A percentile compares a stretch with the other conserved stretches of the same genome.
These are phyloP conservation scores for Ormyrus nitidulus DNA, from an alignment of 2,888 invertebrate species.

Conservation along the genomic window DNA sequence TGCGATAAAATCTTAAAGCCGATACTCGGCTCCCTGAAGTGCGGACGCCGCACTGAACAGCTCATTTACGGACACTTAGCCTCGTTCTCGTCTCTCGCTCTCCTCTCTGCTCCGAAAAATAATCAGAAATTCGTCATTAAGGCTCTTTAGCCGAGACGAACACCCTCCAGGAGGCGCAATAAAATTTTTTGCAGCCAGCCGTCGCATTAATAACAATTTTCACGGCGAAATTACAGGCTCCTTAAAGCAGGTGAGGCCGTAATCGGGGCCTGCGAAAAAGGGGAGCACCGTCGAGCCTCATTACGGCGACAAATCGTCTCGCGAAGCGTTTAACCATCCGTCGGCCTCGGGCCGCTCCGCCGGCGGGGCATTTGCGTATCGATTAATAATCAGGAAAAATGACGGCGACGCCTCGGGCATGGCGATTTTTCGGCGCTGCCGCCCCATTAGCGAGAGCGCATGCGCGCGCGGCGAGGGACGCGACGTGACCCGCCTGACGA, in stretches of 20 bases:
- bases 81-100: constrained; percentile 46
- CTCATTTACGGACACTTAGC: constrained; percentile 46
- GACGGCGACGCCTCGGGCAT: background rate
- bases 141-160: background rate
- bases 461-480: constrained; percentile 32
- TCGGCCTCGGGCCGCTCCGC: background rate
- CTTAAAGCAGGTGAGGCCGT: constrained; percentile 1
- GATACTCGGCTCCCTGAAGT: no score
- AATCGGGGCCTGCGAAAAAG: background rate
- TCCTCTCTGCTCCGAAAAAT: constrained; percentile 28
- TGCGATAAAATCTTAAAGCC: no score
- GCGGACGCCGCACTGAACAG: constrained; percentile 3
- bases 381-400: constrained; percentile 32
- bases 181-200: no score
- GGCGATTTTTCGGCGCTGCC: constrained; percentile 10
- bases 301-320: constrained; percentile 31
- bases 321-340: background rate
- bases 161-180: background rate
- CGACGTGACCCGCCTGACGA: constrained; percentile 32
- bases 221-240: constrained; percentile 10
- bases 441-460: constrained; percentile 58
- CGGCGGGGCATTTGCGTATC: background rate
- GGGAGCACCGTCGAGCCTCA: background rate
- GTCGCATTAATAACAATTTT: constrained; percentile 26
- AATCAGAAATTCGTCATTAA: constrained; percentile 35